phyloP scores from a whole-genome alignment of 2,113 vertebrate species.

The Hippopotamus amphibius region DNA sequence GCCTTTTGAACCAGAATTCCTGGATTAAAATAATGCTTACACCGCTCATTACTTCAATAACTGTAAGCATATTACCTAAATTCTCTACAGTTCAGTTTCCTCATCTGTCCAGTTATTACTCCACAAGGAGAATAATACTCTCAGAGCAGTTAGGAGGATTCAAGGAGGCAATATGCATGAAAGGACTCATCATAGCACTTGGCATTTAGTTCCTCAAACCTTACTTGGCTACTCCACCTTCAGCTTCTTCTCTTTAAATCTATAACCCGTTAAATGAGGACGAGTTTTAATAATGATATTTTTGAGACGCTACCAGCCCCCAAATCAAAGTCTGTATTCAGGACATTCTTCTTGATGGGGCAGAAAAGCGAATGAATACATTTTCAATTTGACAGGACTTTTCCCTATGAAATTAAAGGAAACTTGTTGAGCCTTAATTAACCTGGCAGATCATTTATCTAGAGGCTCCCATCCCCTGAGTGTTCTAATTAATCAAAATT shows the following conservation, averaged over 20 bases:
- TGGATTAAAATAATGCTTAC: constrained; percentile 8
- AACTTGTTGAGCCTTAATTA: not conserved
- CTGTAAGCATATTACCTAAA: not conserved
- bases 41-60: not conserved
- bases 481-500: not conserved
- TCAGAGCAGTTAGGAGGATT: not conserved
- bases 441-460: not conserved
- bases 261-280: not conserved
- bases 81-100: not conserved
- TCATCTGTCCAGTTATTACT: constrained; percentile 6
- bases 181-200: not conserved
- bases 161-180: not conserved
- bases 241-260: constrained; percentile 6
- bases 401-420: constrained; percentile 3
- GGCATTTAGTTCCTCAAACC: not conserved
- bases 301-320: not conserved
- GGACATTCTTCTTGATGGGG: not conserved
- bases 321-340: not conserved
- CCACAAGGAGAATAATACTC: not conserved
- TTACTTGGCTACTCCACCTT: not conserved
- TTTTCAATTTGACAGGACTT: not conserved
- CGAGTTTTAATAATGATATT: not conserved
- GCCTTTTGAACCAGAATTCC: not conserved
- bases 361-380: not conserved
- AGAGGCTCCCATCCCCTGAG: not conserved